Conservation (phyloP, 1,140 invertebrate species). For the Nasonia vitripennis region DNA sequence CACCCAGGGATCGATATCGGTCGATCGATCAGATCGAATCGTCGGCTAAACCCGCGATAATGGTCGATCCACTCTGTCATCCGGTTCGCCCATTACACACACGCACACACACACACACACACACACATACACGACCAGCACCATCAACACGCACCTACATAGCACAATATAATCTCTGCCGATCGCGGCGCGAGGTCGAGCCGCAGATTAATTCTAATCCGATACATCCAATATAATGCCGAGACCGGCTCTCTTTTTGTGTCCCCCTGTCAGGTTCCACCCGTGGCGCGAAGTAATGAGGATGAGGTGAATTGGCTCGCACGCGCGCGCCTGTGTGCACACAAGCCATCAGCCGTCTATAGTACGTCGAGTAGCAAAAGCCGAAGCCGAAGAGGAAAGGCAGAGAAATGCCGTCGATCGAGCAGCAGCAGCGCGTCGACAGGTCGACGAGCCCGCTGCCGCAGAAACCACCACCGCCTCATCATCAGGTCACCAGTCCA, state of each 20-base stretch:
- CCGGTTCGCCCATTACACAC: slow-evolving; percentile 11
- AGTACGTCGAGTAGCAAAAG: background rate
- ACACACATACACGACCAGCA: background rate
- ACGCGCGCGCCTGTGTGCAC: background rate
- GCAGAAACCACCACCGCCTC: slow-evolving; percentile 6
- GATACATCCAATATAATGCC: slow-evolving; percentile 30
- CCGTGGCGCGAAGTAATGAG: slow-evolving; percentile 46
- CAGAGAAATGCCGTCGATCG: slow-evolving; percentile 56
- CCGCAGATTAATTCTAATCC: slow-evolving; percentile 33
- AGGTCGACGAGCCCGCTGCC: slow-evolving; percentile 67
- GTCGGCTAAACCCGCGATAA: too few species aligned
- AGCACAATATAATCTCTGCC: background rate
- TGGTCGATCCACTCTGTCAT: too few species aligned
- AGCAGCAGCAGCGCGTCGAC: slow-evolving; percentile 59
- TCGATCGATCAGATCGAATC: too few species aligned
- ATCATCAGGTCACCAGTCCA: background rate
- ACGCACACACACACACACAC: background rate
- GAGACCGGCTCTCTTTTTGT: background rate
- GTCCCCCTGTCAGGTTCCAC: slow-evolving; percentile 38
- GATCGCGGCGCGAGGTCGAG: slow-evolving; percentile 16
- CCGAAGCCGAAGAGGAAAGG: background rate
- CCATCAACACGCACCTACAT: too few species aligned
- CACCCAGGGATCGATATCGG: too few species aligned
- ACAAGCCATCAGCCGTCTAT: background rate
- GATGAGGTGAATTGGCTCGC: slow-evolving; percentile 48